Evolutionary conservation across 2,113 vertebrate species (phyloP).

Genomic region (Lepus americanus): DNA sequence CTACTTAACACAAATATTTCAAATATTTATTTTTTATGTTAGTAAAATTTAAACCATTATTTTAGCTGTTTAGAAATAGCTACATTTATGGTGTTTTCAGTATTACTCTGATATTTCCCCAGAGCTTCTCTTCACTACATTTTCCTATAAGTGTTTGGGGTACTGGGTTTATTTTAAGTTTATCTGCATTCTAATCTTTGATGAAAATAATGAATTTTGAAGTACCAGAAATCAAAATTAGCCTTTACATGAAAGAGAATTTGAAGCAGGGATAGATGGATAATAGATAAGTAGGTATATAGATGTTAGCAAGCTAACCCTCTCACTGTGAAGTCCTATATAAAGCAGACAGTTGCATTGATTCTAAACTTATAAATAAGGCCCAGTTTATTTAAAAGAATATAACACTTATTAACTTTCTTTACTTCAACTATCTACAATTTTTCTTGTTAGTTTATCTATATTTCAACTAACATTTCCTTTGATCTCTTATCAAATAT

Average conservation of each 20-base stretch:
- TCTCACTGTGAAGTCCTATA: background rate
- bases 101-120: background rate
- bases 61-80: background rate
- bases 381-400: background rate
- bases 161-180: background rate
- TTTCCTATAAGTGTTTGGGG: background rate
- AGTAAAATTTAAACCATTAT: background rate
- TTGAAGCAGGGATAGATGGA: background rate
- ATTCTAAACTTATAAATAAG: constrained; percentile 7
- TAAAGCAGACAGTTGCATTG: background rate
- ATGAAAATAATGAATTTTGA: background rate
- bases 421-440: background rate
- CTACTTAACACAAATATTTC: background rate
- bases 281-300: background rate
- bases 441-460: background rate
- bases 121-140: background rate
- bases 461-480: background rate
- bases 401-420: background rate
- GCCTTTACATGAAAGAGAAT: background rate
- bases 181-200: background rate
- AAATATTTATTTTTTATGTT: background rate
- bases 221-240: background rate
- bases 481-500: background rate
- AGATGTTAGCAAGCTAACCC: background rate
- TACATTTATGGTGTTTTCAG: background rate